phyloP scores from a whole-genome alignment of 2,888 invertebrate species.

The Argynnis bischoffii region DNA sequence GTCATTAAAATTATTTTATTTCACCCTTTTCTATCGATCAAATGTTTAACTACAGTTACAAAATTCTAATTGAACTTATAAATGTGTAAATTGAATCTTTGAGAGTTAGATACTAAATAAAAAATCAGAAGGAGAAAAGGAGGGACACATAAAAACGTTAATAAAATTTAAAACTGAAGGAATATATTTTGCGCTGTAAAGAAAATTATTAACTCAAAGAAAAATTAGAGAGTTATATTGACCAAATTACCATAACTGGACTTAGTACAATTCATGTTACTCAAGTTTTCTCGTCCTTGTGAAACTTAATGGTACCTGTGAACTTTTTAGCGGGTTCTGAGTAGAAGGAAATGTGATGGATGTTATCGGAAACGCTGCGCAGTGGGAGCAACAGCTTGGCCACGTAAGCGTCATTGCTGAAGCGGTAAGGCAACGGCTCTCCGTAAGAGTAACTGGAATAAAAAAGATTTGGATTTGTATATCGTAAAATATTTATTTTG shows the following conservation, averaged over 20 bases:
- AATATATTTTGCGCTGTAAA: slow-evolving; percentile 5
- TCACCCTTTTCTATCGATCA: no score
- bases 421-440: slow-evolving; percentile 82
- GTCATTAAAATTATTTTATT: no score
- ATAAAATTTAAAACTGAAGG: slow-evolving; percentile 7
- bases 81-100: background rate
- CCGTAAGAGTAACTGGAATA: slow-evolving; percentile 77
- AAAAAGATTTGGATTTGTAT: background rate
- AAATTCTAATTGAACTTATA: background rate
- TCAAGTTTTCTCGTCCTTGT: background rate
- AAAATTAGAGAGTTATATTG: background rate
- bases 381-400: slow-evolving; percentile 85
- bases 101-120: slow-evolving; percentile 1
- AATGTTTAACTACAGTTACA: background rate
- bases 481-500: no score
- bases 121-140: slow-evolving; percentile 16
- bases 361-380: slow-evolving; percentile 83
- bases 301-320: slow-evolving; percentile 79
- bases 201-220: slow-evolving; percentile 5
- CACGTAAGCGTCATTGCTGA: slow-evolving; percentile 88
- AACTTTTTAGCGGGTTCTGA: slow-evolving; percentile 86
- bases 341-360: slow-evolving; percentile 85
- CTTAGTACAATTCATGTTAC: slow-evolving; percentile 4
- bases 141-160: slow-evolving; percentile 22
- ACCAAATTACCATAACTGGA: background rate